Conservation (phyloP, 2,797 vertebrate genomes). For the Periparus ater region DNA sequence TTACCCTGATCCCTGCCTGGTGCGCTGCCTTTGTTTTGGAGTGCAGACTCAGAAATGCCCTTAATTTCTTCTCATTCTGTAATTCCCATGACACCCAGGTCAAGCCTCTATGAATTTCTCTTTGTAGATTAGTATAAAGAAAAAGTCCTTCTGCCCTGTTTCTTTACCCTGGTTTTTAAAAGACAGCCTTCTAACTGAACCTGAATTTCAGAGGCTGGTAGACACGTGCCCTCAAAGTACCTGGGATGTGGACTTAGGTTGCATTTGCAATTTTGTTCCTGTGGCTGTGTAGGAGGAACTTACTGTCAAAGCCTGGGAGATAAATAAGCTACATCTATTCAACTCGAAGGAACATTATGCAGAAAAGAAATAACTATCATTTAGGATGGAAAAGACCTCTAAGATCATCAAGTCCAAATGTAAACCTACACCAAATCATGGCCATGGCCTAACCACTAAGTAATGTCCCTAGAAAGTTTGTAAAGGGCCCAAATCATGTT, state of each 20-base stretch:
- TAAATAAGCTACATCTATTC: neutral
- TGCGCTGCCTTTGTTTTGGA: neutral
- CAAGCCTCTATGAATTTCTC: conserved; percentile 24
- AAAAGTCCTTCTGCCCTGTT: conserved; percentile 44
- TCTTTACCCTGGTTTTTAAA: conserved; percentile 53
- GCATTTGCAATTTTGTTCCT: neutral
- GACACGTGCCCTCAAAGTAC: neutral
- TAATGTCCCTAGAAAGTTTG: neutral
- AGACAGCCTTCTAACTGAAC: neutral
- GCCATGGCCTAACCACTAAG: neutral
- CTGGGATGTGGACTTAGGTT: neutral
- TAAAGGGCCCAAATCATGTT: neutral
- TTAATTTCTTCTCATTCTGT: conserved; percentile 46
- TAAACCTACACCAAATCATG: neutral
- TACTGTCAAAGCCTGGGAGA: neutral
- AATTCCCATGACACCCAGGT: conserved; percentile 33
- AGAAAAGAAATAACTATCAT: neutral
- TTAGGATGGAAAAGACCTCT: neutral
- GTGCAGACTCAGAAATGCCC: conserved; percentile 19
- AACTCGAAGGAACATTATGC: neutral
- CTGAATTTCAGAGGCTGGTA: conserved; percentile 14
- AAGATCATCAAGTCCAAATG: neutral
- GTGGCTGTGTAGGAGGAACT: neutral
- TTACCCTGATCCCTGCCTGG: neutral
- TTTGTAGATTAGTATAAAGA: conserved; percentile 41